Evolutionary conservation across 2,113 vertebrate species (phyloP).

Genomic region (Balaenoptera acutorostrata): DNA sequence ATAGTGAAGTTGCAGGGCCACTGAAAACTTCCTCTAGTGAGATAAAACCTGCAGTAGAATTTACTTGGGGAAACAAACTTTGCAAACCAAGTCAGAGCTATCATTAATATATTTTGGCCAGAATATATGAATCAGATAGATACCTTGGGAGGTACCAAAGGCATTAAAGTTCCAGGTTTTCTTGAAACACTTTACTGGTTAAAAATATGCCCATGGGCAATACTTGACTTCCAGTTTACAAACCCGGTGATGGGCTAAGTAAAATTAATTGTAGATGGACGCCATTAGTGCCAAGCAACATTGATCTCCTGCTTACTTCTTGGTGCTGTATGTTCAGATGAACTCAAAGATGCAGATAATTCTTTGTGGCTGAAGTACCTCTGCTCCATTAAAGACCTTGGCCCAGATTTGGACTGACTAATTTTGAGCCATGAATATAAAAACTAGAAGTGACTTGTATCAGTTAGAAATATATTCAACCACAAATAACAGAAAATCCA

Average conservation of each 20-base stretch:
- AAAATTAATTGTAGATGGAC: not conserved
- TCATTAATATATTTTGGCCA: not conserved
- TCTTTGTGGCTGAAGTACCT: not conserved
- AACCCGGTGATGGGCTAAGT: not conserved
- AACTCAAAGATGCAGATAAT: not conserved
- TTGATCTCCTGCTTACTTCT: not conserved
- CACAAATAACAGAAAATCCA: not conserved
- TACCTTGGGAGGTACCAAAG: not conserved
- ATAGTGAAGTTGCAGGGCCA: not conserved
- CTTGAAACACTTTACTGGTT: not conserved
- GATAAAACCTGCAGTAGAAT: not conserved
- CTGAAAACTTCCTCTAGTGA: not conserved
- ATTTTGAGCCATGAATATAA: not conserved
- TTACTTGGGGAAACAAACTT: not conserved
- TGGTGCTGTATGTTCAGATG: not conserved
- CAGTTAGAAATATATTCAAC: not conserved
- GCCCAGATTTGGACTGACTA: not conserved
- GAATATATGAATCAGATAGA: not conserved
- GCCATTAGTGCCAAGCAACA: no score
- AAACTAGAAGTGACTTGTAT: not conserved
- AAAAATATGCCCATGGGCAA: not conserved
- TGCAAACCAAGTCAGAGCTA: not conserved
- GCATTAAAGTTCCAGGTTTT: not conserved
- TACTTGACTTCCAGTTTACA: not conserved
- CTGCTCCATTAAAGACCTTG: not conserved